Evolutionary conservation across 2,888 invertebrate species (phyloP).

Genomic region (Tetanocera ferruginea): DNA sequence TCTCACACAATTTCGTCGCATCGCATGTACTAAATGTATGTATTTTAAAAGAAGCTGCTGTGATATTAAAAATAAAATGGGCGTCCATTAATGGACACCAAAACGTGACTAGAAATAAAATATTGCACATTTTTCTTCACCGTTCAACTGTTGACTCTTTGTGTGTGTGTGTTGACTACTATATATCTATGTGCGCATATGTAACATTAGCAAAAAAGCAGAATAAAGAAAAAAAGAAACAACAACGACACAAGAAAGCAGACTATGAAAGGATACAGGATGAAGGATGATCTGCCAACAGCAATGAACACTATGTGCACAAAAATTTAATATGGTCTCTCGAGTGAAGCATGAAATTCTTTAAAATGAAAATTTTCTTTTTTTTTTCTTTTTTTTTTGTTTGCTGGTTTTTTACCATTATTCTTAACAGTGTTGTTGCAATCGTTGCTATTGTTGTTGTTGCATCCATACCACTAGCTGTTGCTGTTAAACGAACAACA

Average conservation of each 20-base stretch:
- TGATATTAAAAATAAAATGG: constrained; percentile 21
- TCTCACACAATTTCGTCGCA: no score
- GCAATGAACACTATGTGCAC: constrained; percentile 1
- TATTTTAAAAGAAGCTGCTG: no score
- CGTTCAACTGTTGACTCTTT: not conserved
- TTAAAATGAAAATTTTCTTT: constrained; percentile 25
- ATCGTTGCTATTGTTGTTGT: constrained; percentile 34
- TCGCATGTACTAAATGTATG: no score
- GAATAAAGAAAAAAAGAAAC: not conserved
- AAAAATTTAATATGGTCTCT: constrained; percentile 40
- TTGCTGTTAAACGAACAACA: not conserved
- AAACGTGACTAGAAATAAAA: constrained; percentile 40
- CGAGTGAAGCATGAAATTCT: constrained; percentile 35
- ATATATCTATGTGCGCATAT: not conserved
- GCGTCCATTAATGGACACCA: constrained; percentile 31
- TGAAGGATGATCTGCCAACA: not conserved
- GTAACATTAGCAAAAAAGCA: not conserved
- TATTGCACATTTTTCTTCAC: constrained; percentile 13
- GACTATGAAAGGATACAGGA: not conserved
- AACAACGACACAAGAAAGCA: not conserved
- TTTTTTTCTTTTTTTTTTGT: no score
- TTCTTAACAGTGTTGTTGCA: not conserved
- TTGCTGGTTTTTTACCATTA: not conserved
- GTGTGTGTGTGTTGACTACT: constrained; percentile 7
- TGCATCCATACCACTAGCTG: constrained; percentile 25